Percentiles rank a stretch among this genome's conserved stretches.
phyloP scores from a whole-genome alignment of 2,797 vertebrate species.

The Picus viridis region DNA sequence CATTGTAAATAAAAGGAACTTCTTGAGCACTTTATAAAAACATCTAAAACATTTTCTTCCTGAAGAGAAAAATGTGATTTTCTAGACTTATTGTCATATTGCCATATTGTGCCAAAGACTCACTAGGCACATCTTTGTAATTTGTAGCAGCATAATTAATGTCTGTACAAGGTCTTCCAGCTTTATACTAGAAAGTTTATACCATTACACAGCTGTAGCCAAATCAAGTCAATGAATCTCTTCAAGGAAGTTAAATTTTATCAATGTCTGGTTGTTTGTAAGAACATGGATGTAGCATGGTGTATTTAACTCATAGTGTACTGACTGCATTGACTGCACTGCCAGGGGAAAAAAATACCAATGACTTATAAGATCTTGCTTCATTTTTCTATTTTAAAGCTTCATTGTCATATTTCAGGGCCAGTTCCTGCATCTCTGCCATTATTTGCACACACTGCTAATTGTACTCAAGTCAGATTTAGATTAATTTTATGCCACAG shows the following conservation, averaged over 20 bases:
- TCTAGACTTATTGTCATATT: background rate
- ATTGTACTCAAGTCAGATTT: background rate
- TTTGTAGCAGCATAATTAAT: conserved; percentile 39
- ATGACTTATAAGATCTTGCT: background rate
- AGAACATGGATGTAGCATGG: background rate
- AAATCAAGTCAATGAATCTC: conserved; percentile 48
- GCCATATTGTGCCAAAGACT: conserved; percentile 19
- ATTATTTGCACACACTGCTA: background rate
- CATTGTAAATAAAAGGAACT: background rate
- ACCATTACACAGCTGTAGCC: background rate
- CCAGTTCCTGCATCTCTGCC: background rate
- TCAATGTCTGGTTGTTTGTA: background rate
- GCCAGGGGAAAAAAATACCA: background rate
- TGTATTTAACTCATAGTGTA: background rate
- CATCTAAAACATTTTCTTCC: background rate
- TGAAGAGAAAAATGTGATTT: conserved; percentile 28
- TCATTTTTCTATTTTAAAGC: background rate
- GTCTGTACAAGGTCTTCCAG: conserved; percentile 32
- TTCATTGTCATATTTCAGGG: background rate
- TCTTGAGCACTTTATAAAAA: background rate
- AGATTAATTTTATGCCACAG: background rate
- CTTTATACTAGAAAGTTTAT: background rate
- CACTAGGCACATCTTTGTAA: conserved; percentile 25
- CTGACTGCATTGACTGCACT: background rate
- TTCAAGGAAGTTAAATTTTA: conserved; percentile 46